Conservation (phyloP, 2,113 vertebrate genomes). For the Microcebus ravelobensis region DNA sequence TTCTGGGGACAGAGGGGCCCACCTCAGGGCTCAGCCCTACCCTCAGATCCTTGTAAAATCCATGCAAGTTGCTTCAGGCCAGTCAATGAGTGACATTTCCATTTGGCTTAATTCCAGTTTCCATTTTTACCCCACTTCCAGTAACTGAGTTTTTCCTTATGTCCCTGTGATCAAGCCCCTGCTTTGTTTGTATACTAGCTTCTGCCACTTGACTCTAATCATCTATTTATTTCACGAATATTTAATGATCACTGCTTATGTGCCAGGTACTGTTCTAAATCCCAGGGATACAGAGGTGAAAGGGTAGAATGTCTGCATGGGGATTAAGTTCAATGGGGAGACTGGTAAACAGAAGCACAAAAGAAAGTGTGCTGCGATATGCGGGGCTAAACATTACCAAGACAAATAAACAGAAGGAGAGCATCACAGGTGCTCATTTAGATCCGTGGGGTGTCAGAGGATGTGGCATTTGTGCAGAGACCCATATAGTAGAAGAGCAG, state of each 20-base stretch:
- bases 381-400: background rate
- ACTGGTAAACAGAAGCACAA: background rate
- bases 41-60: background rate
- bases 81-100: background rate
- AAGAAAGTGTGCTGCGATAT: accelerated
- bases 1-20: no score
- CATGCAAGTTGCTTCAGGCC: background rate
- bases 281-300: background rate
- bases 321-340: background rate
- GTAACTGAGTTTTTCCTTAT: background rate
- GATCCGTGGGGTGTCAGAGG: no score
- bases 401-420: background rate
- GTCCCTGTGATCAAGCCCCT: background rate
- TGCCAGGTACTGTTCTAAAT: background rate
- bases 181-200: background rate
- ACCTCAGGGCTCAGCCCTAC: background rate
- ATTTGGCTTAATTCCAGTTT: constrained; percentile 21
- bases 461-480: background rate
- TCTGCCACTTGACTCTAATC: background rate
- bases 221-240: background rate
- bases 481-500: accelerated
- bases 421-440: background rate
- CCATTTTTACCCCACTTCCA: background rate
- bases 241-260: background rate
- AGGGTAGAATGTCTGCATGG: background rate